Percentiles rank a stretch among this genome's conserved stretches.
Conservation (phyloP, 2,797 vertebrate species). For the Chiloscyllium punctatum region DNA sequence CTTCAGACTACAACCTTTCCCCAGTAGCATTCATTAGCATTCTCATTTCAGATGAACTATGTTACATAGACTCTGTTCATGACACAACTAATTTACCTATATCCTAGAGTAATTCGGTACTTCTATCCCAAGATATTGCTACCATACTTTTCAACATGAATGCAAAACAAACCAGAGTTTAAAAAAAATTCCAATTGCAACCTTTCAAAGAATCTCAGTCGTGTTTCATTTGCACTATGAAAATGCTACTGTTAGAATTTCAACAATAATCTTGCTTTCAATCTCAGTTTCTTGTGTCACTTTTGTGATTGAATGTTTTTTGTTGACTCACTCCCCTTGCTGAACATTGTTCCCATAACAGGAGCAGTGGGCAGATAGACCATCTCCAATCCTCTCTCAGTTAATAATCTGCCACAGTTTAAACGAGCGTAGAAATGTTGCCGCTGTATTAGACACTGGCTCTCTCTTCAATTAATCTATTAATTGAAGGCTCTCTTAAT, state of each 20-base stretch:
- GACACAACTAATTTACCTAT: constrained; percentile 28
- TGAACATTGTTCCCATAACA: not conserved
- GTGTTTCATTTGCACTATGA: not conserved
- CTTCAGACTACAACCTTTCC: constrained; percentile 21
- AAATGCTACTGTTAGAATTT: not conserved
- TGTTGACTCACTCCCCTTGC: not conserved
- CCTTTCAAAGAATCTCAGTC: not conserved
- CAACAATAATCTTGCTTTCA: not conserved
- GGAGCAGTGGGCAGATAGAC: not conserved
- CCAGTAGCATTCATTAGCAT: constrained; percentile 35
- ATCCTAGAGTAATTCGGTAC: constrained; percentile 9
- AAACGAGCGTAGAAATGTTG: not conserved
- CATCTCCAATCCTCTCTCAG: not conserved
- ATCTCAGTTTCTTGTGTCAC: not conserved
- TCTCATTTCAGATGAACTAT: constrained; percentile 8
- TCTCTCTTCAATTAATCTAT: too few relatives aligned
- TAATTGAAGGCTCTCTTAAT: too few relatives aligned
- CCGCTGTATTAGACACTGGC: not conserved
- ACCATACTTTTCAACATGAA: not conserved
- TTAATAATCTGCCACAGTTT: not conserved
- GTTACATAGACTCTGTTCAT: constrained; percentile 24
- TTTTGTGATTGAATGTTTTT: not conserved
- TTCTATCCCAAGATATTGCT: not conserved
- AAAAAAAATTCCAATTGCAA: not conserved
- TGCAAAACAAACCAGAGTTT: not conserved